Conservation (phyloP, 2,797 vertebrate genomes). For the Adelosebastes latens region DNA sequence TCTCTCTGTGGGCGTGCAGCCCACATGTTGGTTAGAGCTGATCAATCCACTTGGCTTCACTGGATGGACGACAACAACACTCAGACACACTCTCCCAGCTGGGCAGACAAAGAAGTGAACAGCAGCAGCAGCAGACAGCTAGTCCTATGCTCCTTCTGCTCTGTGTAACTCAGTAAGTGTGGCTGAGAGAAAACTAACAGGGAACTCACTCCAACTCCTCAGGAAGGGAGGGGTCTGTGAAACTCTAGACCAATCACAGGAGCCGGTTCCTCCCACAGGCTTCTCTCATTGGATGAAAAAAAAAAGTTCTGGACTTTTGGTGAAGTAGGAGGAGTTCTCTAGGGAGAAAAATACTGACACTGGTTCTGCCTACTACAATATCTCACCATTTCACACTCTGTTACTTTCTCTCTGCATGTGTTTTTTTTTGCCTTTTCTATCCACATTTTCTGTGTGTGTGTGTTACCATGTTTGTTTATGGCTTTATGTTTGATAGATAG, state of each 20-base stretch:
- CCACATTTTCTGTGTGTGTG: background rate
- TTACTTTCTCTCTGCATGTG: background rate
- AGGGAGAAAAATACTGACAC: slow-evolving; percentile 15
- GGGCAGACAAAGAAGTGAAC: background rate
- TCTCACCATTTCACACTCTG: slow-evolving; percentile 13
- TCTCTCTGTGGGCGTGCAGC: slow-evolving; percentile 56
- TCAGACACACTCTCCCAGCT: background rate
- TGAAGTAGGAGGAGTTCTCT: slow-evolving; percentile 45
- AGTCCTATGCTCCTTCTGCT: background rate
- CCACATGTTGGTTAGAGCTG: slow-evolving; percentile 67
- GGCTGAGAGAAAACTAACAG: slow-evolving; percentile 47
- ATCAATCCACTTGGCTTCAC: slow-evolving; percentile 26
- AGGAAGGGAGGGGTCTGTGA: slow-evolving; percentile 51
- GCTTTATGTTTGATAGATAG: background rate
- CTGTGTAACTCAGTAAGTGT: slow-evolving; percentile 23
- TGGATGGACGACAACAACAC: slow-evolving; percentile 15
- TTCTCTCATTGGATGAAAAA: slow-evolving; percentile 55
- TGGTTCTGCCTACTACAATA: background rate
- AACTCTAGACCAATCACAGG: slow-evolving; percentile 71
- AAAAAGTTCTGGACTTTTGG: background rate
- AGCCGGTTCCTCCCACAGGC: background rate
- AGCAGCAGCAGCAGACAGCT: background rate
- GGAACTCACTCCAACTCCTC: slow-evolving; percentile 72
- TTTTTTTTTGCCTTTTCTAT: background rate
- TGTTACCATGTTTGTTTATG: background rate